phyloP scores from a whole-genome alignment of 2,888 invertebrate genomes.

The Ypsolopha sequella region DNA sequence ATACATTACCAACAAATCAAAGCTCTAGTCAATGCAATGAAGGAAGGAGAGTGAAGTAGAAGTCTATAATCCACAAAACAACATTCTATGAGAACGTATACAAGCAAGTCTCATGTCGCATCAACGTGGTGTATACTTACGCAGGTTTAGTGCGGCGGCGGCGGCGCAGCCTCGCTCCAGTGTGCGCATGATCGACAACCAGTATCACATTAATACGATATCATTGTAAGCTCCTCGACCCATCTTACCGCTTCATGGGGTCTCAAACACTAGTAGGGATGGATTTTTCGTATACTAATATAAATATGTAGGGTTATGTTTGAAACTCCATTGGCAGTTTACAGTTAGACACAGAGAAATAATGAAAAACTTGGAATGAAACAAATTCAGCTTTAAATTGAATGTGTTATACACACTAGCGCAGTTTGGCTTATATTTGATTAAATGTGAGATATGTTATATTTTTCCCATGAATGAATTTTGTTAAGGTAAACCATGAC shows the following conservation, averaged over 20 bases:
- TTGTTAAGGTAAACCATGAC: background rate
- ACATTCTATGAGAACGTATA: slow-evolving; percentile 51
- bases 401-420: background rate
- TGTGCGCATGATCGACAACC: slow-evolving; percentile 68
- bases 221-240: slow-evolving; percentile 38
- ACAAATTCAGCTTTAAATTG: background rate
- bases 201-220: slow-evolving; percentile 59
- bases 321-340: slow-evolving; percentile 10
- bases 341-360: background rate
- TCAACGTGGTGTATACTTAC: slow-evolving; percentile 62
- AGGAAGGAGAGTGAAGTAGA: slow-evolving; percentile 40
- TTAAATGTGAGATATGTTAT: background rate
- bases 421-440: background rate
- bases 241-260: slow-evolving; percentile 19
- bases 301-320: no score
- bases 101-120: slow-evolving; percentile 52
- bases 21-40: slow-evolving; percentile 49
- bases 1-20: slow-evolving; percentile 37
- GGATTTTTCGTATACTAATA: slow-evolving; percentile 1
- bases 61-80: slow-evolving; percentile 47
- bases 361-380: no score
- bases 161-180: slow-evolving; percentile 53
- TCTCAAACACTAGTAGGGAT: background rate
- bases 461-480: background rate
- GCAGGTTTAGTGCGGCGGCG: slow-evolving; percentile 42